A percentile compares a stretch with the other conserved stretches of the same genome.
These are phyloP conservation scores for Acanthornis magna DNA, from an alignment of 2,797 vertebrate genomes.

Conservation along the genomic window DNA sequence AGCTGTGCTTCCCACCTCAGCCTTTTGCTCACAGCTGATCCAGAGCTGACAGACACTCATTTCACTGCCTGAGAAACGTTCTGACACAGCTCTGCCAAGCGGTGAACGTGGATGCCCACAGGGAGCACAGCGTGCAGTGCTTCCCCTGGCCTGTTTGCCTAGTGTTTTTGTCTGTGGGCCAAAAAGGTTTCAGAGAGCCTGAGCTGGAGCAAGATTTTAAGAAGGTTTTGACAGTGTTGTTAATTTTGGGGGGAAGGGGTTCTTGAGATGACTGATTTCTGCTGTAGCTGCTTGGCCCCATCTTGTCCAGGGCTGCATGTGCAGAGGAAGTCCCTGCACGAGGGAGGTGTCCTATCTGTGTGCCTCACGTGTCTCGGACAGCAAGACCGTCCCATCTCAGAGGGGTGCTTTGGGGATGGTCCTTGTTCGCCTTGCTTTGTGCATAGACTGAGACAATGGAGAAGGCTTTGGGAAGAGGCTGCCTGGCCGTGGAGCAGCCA, in stretches of 20 bases:
- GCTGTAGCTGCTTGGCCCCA: not conserved
- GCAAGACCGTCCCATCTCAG: not conserved
- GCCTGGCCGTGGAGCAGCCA: not conserved
- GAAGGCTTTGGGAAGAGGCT: not conserved
- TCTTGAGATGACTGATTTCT: not conserved
- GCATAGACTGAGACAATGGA: rapidly evolving
- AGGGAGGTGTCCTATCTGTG: not conserved
- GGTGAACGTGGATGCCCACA: rapidly evolving
- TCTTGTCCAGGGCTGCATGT: not conserved
- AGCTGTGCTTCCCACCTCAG: not conserved
- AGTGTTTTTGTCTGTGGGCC: not conserved
- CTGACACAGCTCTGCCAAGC: not conserved
- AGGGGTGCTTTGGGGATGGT: not conserved
- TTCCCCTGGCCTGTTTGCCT: not conserved
- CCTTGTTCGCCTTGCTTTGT: not conserved
- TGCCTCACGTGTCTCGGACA: not conserved
- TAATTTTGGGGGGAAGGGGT: rapidly evolving
- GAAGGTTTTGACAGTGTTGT: not conserved
- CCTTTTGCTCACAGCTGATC: not conserved
- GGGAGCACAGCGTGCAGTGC: not conserved
- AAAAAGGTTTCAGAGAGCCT: not conserved
- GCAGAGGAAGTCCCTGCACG: not conserved
- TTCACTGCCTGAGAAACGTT: slow-evolving; percentile 4
- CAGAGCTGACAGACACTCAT: not conserved
- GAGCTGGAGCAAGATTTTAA: not conserved